Evolutionary conservation across 2,888 invertebrate genomes (phyloP).

Genomic region (Eupsilia transversa): DNA sequence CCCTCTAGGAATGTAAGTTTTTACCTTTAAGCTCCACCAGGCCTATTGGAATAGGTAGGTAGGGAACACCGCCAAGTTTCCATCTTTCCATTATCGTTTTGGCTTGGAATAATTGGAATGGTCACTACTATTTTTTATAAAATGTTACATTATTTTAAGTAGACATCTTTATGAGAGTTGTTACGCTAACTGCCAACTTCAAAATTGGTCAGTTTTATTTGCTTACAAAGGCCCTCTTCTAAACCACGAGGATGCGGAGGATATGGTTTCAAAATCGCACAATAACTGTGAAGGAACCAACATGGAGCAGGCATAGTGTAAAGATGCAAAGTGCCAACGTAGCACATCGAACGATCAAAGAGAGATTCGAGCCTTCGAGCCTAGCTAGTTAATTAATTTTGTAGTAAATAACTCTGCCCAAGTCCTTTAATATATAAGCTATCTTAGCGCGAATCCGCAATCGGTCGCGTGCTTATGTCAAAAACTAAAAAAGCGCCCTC

Average conservation of each 20-base stretch:
- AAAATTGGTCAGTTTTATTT: not conserved
- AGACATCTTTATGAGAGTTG: not conserved
- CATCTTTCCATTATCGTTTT: not conserved
- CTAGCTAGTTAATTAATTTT: not conserved
- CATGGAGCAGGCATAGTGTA: not conserved
- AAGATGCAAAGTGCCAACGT: not conserved
- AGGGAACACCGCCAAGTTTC: conserved; percentile 26
- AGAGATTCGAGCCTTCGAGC: not conserved
- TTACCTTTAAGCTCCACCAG: conserved; percentile 24
- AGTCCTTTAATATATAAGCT: too few relatives aligned
- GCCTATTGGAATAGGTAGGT: conserved; percentile 51
- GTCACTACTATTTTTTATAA: not conserved
- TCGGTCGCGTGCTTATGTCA: too few relatives aligned
- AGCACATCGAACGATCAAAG: not conserved
- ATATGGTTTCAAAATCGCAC: not conserved
- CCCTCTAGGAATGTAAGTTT: conserved; percentile 83
- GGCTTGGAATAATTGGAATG: conserved; percentile 5
- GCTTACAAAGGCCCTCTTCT: not conserved
- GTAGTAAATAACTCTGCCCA: not conserved
- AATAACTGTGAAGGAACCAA: not conserved
- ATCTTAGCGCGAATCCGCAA: too few relatives aligned
- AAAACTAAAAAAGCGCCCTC: too few relatives aligned
- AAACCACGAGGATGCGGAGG: not conserved
- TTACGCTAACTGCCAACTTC: not conserved
- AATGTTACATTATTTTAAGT: not conserved